phyloP scores from a whole-genome alignment of 2,113 vertebrate species.

The Phodopus roborovskii region DNA sequence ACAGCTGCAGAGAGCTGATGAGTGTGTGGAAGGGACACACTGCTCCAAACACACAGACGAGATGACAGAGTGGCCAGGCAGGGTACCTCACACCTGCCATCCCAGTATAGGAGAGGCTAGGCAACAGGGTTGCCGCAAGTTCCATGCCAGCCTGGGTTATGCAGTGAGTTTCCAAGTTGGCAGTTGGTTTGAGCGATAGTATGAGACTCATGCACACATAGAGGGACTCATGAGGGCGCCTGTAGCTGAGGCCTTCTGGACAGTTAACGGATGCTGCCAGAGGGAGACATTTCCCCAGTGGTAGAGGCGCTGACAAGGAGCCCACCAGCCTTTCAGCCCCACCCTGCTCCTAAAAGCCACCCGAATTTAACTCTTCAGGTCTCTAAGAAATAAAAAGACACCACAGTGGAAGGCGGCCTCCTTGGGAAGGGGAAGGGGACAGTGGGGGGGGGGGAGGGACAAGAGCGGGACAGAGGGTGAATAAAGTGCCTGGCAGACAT shows the following conservation, averaged over 20 bases:
- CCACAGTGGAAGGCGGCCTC: too few species aligned
- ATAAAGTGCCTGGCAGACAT: background rate
- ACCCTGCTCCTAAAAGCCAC: background rate
- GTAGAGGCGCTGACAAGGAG: background rate
- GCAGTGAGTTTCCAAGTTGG: background rate
- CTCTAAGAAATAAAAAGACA: background rate
- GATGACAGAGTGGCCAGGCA: background rate
- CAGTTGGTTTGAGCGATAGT: background rate
- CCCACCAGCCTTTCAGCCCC: background rate
- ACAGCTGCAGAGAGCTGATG: background rate
- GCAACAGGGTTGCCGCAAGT: background rate
- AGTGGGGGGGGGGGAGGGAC: background rate
- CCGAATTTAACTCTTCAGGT: background rate
- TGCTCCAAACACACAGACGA: background rate
- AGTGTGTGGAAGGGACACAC: accelerated
- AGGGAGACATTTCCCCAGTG: background rate
- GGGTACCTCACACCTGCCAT: background rate
- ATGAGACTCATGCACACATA: background rate
- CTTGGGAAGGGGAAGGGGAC: background rate
- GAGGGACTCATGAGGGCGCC: background rate
- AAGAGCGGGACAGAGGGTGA: background rate
- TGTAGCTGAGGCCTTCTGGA: background rate
- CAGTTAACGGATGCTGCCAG: background rate
- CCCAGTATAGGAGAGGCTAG: background rate
- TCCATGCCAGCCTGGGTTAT: background rate